Base-by-base conservation (phyloP, 2,888 invertebrate genomes). In the Actias luna region DNA sequence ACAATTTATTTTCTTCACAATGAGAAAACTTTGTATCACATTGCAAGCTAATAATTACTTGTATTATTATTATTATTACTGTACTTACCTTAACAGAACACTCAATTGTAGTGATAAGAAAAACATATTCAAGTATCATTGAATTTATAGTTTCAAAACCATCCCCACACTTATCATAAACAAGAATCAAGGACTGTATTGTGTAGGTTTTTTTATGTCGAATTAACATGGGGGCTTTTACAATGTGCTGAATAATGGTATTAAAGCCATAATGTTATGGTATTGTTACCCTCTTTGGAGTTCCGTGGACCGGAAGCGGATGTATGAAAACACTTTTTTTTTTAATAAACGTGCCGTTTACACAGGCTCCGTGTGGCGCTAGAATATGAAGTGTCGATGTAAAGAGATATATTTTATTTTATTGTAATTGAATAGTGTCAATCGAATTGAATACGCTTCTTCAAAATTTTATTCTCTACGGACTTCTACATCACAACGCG, bases 201-300 rank as follows among this genome's bases (percentile, higher is more conserved):
- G 55, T 55, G 16, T 55, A 29, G 33, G 52, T 60, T 62, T 39
- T 63, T 39, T 39, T 59, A 27, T 59, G 59, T 35, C 52, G 39
- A 39, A 7, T 59, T 35, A 59, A 59, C 12, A 35, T 62, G 58
- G 69, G 79, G 79, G 78, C 69, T 81, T 69, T 79, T 78, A 85
- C 84, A 84, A 84, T 84, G 70, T 79, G 84, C 83, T 79, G 75
- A 76, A 72, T 84, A 85, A 86, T 75, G 82, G 77, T 78, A 72
- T 85, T 82, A 84, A 65, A 69, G 68, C 64, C 65, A 63, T 74
- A 69, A 69, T 68, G 60, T 59, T 63, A 50, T 25, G 57, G 63
- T 62, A 60, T 31, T 5, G 64, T 61, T 65, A 62, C 60, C 42
- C 29, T 57, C 63, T 52, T 63, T 67, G 42, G 71, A 65, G 71